Percentiles rank a stretch among this genome's conserved stretches.
Evolutionary conservation across 2,888 invertebrate genomes (phyloP).

Genomic region (Drosophila kanekoi): DNA sequence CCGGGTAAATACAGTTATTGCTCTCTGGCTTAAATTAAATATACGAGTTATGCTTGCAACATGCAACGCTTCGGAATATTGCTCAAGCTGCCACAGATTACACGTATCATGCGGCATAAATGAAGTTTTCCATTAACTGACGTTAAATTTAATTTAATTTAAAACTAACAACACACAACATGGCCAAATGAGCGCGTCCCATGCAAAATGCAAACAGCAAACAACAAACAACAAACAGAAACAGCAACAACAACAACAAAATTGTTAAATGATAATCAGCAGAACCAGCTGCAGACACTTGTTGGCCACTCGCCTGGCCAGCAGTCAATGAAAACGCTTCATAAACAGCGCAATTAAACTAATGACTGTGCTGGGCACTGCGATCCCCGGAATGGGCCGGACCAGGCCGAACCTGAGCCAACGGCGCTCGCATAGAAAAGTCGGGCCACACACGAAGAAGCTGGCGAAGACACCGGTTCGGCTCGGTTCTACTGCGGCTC

Average conservation of each 20-base stretch:
- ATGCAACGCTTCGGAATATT: conserved; percentile 10
- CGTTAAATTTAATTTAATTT: conserved; percentile 77
- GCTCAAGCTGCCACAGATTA: conserved; percentile 26
- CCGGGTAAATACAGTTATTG: conserved; percentile 18
- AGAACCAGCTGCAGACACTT: conserved; percentile 49
- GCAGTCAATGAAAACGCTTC: conserved; percentile 60
- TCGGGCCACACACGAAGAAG: conserved; percentile 66
- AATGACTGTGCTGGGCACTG: conserved; percentile 67
- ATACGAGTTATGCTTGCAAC: not conserved
- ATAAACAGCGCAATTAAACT: conserved; percentile 80
- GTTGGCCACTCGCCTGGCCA: conserved; percentile 31
- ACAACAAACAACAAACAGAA: conserved; percentile 7
- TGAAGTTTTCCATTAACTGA: conserved; percentile 70
- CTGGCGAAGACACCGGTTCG: conserved; percentile 15
- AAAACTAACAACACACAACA: conserved; percentile 62
- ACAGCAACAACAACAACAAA: conserved; percentile 23
- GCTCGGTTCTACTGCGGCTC: conserved; percentile 40
- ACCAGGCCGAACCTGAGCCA: conserved; percentile 11
- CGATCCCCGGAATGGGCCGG: conserved; percentile 33
- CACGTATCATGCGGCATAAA: conserved; percentile 41
- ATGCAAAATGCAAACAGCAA: conserved; percentile 59
- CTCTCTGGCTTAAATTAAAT: not conserved
- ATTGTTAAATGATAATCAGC: conserved; percentile 64
- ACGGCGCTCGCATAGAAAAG: conserved; percentile 39
- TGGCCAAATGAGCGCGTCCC: conserved; percentile 54